Evolutionary conservation across 92 coral and sea anemone species (phyloP), one percentile per base, ranked within the genome.

Genomic region (Zoanthus solanderi): DNA sequence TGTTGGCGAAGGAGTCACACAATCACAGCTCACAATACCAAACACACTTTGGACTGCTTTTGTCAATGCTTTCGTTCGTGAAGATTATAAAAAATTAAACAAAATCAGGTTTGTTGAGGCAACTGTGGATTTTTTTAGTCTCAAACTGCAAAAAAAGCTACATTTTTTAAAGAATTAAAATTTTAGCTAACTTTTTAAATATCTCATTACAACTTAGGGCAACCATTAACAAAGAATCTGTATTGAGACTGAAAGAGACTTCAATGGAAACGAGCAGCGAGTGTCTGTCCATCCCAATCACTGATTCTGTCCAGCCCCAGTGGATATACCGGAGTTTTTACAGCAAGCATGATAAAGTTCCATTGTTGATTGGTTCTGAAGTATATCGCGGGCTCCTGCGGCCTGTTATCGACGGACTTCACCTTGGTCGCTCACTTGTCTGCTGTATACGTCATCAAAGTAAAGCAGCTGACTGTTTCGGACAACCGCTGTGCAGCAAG

Each of bases 371-470:
- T 47, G 92, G 94, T 52, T 92, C 94, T 61, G 93, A 91, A 74
- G 83, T 90, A 29, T 88, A 87, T 61, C 90, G 90, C 9, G 97
- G 99, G 23, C 12, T 96, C 37, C 93, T 92, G 45, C 95, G 94
- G 90, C 99, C 98, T 10, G 89, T 84, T 60, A 86, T 96, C 18
- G 88, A 92, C 58, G 98, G 95, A 15, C 69, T 96, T 14, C 91
- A 92, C 71, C 79, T 93, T 7, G 75, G 92, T 8, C 88, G 91
- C 4, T 46, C 93, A 1, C 57, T 87, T 11, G 79, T 93, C 81
- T 95, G 94, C 48, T 96, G 99, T 34, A 82, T 92, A 68, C 90
- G 83, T 65, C 99, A 96, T 87, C 95, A 89, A 23, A 92, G 94
- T 45, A 88, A 76, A 61, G 94, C 99, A 23, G 93, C 83, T 4